Percentiles rank a stretch among this genome's conserved stretches.
Conservation (phyloP, 2,888 invertebrate species). For the Rhimphoctona megacephalus region DNA sequence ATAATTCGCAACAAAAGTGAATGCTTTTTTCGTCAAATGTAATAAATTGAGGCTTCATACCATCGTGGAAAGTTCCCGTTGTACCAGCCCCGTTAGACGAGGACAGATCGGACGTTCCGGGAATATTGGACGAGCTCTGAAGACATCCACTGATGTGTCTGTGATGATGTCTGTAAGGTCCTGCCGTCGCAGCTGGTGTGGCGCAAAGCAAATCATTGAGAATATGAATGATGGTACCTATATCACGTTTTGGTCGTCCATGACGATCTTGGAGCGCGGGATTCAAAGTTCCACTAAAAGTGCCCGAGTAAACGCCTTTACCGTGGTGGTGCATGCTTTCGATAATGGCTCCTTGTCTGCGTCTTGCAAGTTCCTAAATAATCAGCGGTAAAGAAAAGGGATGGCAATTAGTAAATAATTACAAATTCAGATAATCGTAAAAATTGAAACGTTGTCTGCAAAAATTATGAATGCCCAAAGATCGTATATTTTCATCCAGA, state of each 20-base stretch:
- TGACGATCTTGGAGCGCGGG: conserved; percentile 96
- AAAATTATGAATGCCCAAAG: not conserved
- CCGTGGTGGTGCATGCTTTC: conserved; percentile 97
- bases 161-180: conserved; percentile 82
- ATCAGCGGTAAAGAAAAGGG: conserved; percentile 10
- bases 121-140: conserved; percentile 73
- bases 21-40: not conserved
- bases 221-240: conserved; percentile 98
- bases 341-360: conserved; percentile 92
- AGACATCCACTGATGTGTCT: conserved; percentile 79
- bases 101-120: conserved; percentile 63
- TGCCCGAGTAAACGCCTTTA: conserved; percentile 97
- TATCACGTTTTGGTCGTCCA: conserved; percentile 96
- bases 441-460: not conserved
- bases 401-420: conserved; percentile 1
- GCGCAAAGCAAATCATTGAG: conserved; percentile 97
- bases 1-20: not conserved
- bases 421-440: not conserved
- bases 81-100: conserved; percentile 66
- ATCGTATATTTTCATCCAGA: not conserved
- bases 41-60: conserved; percentile 66
- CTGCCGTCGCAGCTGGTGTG: conserved; percentile 87
- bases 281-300: conserved; percentile 97
- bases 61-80: conserved; percentile 75
- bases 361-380: conserved; percentile 82